phyloP scores from a whole-genome alignment of 2,797 vertebrate genomes.

The Lacerta viridis region DNA sequence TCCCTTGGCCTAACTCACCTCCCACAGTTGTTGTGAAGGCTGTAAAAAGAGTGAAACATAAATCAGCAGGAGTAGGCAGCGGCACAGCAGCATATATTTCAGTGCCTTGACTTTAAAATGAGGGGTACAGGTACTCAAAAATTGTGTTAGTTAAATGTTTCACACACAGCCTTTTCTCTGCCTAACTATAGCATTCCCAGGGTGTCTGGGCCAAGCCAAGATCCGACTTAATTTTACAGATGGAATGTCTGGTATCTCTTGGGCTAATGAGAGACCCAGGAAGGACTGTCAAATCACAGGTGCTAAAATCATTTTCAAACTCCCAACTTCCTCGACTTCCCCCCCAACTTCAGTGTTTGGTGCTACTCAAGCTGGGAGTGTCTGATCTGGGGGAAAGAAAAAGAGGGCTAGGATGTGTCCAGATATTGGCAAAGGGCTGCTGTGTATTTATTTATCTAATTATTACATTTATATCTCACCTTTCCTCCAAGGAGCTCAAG shows the following conservation, averaged over 20 bases:
- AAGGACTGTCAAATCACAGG: no score
- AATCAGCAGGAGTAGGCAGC: not conserved
- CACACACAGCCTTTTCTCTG: not conserved
- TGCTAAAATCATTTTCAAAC: not conserved
- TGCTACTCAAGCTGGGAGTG: not conserved
- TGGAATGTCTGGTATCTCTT: no score
- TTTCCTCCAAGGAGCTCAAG: no score
- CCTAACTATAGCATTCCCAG: not conserved
- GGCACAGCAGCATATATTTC: not conserved
- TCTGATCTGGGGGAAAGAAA: not conserved
- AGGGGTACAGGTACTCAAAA: not conserved
- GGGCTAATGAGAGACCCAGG: not conserved
- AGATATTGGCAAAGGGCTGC: not conserved
- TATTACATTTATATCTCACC: no score
- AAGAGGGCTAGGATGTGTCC: not conserved
- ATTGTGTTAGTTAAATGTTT: not conserved
- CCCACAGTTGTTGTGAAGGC: not conserved
- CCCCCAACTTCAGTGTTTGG: not conserved
- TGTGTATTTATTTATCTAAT: not conserved
- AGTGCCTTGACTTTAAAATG: not conserved
- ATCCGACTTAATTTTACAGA: not conserved
- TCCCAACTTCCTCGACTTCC: no score
- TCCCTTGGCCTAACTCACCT: not conserved
- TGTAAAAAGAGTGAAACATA: not conserved
- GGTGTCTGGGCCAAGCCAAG: not conserved